Base-by-base conservation (phyloP, 1,140 invertebrate genomes). In the Mactra quadrangularis region DNA sequence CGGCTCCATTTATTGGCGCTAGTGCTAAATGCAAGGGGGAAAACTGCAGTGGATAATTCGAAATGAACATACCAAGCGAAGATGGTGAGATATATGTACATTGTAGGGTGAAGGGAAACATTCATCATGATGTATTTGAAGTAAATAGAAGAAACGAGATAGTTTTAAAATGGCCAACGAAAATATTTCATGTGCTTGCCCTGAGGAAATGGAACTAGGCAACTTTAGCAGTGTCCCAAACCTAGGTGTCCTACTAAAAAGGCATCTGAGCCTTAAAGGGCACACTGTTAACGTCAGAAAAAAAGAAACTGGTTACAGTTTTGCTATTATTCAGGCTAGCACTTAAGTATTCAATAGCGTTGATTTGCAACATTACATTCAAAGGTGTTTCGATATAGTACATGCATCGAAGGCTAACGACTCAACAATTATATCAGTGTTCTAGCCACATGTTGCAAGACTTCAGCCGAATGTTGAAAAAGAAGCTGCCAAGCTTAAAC, bases 151-250 rank as follows among this genome's bases (percentile, higher is more conserved):
- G n/a, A n/a, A n/a, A n/a, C n/a, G n/a, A n/a, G n/a, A n/a, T n/a
- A n/a, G n/a, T n/a, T n/a, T n/a, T n/a, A n/a, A n/a, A n/a, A n/a
- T n/a, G n/a, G n/a, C n/a, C n/a, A 52, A 71, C 41, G 41, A 71
- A 6, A 47, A 71, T 47, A 17, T 71, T 3, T 52, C n/a, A 27
- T 47, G 9, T 6, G 62, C 3, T 38, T 6, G 15, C 62, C 13
- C 31, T 38, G 62, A 68, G 9, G 33, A 71, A 71, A 7, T 52
- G 27, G 25, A 50, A 3, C 7, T 13, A 6, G 41, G 66, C 9
- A 71, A 71, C n/a, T 71, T 15, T 29, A 52, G 3, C 6, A 50
- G 3, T 71, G 66, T 71, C 25, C 66, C 66, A 27, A 71, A 71
- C n/a, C 66, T 25, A 29, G 27, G 3, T 15, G 66, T 71, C 13